Conservation (phyloP, 1,140 invertebrate genomes). For the Papilio dardanus region DNA sequence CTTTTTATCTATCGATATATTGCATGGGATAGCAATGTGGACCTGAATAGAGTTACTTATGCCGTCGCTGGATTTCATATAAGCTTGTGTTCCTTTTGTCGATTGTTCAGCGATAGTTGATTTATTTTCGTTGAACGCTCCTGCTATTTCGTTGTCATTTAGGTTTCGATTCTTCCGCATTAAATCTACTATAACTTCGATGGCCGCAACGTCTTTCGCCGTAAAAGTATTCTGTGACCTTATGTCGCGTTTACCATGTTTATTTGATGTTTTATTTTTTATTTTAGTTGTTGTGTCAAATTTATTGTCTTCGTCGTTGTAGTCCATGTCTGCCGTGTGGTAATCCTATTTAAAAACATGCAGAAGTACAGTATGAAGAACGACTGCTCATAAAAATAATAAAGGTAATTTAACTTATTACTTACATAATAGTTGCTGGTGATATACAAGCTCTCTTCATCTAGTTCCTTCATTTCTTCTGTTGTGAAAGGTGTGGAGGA, state of each 20-base stretch:
- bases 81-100: background rate
- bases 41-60: slow-evolving; percentile 57
- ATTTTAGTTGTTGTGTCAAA: slow-evolving; percentile 4
- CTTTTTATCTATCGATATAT: slow-evolving; percentile 44
- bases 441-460: slow-evolving; percentile 19
- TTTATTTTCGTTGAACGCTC: slow-evolving; percentile 12
- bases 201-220: slow-evolving; percentile 59
- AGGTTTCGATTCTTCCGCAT: slow-evolving; percentile 45
- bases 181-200: slow-evolving; percentile 64
- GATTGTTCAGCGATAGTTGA: background rate
- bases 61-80: slow-evolving; percentile 11
- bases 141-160: slow-evolving; percentile 38
- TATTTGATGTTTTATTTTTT: background rate
- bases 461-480: background rate
- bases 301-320: slow-evolving; percentile 21
- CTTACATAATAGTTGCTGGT: slow-evolving; percentile 31
- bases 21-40: slow-evolving; percentile 55
- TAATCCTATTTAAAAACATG: slow-evolving; percentile 22
- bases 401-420: background rate
- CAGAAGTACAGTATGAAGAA: background rate
- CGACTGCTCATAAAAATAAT: background rate
- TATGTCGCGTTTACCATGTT: slow-evolving; percentile 43
- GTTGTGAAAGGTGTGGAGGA: background rate
- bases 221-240: slow-evolving; percentile 47
- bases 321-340: slow-evolving; percentile 5